phyloP scores from a whole-genome alignment of 2,113 vertebrate species.

The Lepisosteus oculatus region DNA sequence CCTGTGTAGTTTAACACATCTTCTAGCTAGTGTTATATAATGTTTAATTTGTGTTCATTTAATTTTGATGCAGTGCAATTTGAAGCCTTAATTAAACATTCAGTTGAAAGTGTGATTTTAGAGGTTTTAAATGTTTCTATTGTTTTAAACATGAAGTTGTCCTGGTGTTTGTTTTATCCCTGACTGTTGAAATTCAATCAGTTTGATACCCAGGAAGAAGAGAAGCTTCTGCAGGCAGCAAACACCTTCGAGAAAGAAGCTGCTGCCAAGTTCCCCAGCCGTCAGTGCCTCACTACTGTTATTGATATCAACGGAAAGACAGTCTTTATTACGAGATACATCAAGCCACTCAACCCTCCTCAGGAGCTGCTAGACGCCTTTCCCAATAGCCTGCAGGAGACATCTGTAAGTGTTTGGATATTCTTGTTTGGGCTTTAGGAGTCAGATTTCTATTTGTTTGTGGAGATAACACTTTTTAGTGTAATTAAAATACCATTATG shows the following conservation, averaged over 20 bases:
- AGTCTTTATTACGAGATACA: conserved; percentile 84
- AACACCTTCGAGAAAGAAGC: conserved; percentile 80
- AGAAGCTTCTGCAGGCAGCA: conserved; percentile 80
- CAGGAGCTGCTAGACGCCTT: conserved; percentile 74
- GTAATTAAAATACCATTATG: too few species aligned
- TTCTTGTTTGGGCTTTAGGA: not conserved
- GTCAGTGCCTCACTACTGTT: conserved; percentile 82
- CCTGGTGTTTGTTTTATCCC: not conserved
- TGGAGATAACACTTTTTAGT: too few species aligned
- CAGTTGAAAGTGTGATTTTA: too few species aligned
- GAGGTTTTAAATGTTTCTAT: too few species aligned
- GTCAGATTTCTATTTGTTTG: too few species aligned
- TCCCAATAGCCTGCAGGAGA: conserved; percentile 64
- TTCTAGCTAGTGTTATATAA: too few species aligned
- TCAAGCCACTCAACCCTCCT: conserved; percentile 82
- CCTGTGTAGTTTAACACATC: too few species aligned
- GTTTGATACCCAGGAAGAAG: conserved; percentile 91
- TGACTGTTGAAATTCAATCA: conserved; percentile 41
- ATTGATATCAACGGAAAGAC: conserved; percentile 86
- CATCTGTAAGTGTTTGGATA: conserved; percentile 63
- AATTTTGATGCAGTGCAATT: too few species aligned
- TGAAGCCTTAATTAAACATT: too few species aligned
- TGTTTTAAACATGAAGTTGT: too few species aligned
- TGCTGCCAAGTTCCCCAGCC: conserved; percentile 64
- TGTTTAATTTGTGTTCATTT: too few species aligned